A percentile compares a stretch with the other conserved stretches of the same genome.
Conservation (phyloP, 2,113 vertebrate genomes). For the Albula goreensis region DNA sequence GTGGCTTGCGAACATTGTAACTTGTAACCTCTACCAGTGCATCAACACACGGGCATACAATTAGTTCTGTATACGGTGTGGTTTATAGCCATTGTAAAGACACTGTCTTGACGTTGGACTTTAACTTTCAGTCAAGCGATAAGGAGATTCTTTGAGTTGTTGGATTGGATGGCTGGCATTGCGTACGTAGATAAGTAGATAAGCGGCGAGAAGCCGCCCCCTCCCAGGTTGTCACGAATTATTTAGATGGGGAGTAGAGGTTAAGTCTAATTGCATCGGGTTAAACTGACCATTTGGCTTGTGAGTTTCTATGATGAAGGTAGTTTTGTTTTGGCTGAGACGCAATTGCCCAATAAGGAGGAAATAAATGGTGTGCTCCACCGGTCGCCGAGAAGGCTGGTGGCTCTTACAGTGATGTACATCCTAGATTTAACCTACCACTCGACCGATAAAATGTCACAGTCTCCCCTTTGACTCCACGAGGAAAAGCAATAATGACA, state of each 20-base stretch:
- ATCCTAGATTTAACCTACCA: not conserved
- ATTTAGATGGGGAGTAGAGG: not conserved
- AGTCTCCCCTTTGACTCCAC: not conserved
- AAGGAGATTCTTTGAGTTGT: conserved; percentile 36
- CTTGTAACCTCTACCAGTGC: not conserved
- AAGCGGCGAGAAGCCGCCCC: conserved; percentile 50
- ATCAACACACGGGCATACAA: not conserved
- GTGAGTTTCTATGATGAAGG: not conserved
- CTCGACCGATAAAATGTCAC: not conserved
- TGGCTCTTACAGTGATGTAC: too few relatives aligned
- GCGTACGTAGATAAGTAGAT: conserved; percentile 62
- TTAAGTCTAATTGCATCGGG: conserved; percentile 25
- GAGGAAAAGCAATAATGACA: not conserved
- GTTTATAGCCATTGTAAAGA: not conserved
- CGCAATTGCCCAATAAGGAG: too few relatives aligned
- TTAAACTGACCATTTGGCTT: not conserved
- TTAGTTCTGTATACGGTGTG: not conserved
- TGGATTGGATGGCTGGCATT: conserved; percentile 49
- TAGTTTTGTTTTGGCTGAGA: too few relatives aligned
- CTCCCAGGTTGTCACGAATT: conserved; percentile 48
- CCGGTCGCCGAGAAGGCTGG: too few relatives aligned
- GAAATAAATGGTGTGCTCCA: too few relatives aligned
- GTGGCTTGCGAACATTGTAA: not conserved
- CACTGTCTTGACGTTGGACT: conserved; percentile 19
- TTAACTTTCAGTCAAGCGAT: conserved; percentile 51